Base-by-base conservation (phyloP, 2,797 vertebrate genomes). In the Labroides dimidiatus region DNA sequence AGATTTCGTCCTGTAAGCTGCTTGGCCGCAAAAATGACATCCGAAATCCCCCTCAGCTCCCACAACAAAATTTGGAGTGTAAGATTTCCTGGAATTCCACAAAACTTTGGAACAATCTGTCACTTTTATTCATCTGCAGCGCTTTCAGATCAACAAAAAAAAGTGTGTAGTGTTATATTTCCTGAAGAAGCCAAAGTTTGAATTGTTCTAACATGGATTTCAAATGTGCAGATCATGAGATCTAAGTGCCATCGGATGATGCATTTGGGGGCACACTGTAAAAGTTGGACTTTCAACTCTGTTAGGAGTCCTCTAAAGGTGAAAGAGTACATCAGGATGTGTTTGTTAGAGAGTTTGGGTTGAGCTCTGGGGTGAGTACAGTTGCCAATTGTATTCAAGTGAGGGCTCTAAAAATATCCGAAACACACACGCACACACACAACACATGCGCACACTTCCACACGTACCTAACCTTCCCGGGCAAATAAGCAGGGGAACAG, bases 1-100 rank as follows among this genome's bases (percentile, higher is more conserved):
- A 77, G 79, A 80, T 85, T 79, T 83, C 47, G 47, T 44, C 23
- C 42, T 3, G 23, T 87, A 91, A 92, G 86, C 87, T 83, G 85
- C 77, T 88, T 80, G 77, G 55, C 71, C 60, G 81, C 58, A 73
- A 75, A 89, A 83, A 87, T 70, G 55, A 77, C 77, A 81, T 75
- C 56, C 60, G 51, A 67, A 82, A 84, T 82, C 77, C 71, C 71
- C 41, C 23, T 12, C 23, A 50, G 47, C 66, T 64, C 41, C 55
- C 21, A 21, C 16, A 9, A 72, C 64, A 76, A 72, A 74, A 74
- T 48, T 30, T 63, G 54, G 69, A 39, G 61, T 44, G n/a, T 61
- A 71, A 75, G 49, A 62, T 60, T 90, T 79, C 81, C 79, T 85
- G 36, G 87, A 89, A 82, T 74, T 30, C 47, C 20, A 14, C 47